Conservation (phyloP, 2,113 vertebrate species). For the Eonycteris spelaea region DNA sequence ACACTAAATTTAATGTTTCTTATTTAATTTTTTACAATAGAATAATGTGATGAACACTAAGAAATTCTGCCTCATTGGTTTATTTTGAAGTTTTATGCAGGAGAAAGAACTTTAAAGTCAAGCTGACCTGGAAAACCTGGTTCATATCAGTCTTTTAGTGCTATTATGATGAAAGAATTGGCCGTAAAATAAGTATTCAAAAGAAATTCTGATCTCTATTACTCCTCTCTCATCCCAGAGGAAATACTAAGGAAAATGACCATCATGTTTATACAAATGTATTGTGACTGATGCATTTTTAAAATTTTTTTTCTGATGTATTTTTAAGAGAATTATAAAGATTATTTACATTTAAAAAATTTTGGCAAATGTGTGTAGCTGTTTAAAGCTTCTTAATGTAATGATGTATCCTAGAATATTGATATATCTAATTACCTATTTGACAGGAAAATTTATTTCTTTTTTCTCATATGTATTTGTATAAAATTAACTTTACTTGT, state of each 20-base stretch:
- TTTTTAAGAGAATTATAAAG: neutral
- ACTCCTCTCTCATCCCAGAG: neutral
- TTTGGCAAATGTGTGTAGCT: neutral
- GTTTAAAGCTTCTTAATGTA: neutral
- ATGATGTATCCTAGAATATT: neutral
- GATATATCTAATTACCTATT: neutral
- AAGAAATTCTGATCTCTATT: neutral
- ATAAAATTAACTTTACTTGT: neutral
- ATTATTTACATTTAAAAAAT: neutral
- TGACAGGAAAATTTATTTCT: neutral
- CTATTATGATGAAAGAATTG: neutral
- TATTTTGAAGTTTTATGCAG: neutral
- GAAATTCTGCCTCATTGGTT: neutral
- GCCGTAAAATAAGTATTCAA: conserved; percentile 1
- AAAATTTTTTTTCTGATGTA: neutral
- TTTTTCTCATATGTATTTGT: neutral
- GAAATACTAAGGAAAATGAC: neutral
- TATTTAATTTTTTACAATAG: neutral
- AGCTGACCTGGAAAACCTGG: neutral
- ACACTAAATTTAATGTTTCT: neutral
- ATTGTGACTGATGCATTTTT: neutral
- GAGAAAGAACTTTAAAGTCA: neutral
- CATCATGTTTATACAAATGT: neutral
- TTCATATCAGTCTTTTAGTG: neutral
- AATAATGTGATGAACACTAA: neutral